Evolutionary conservation across 2,888 invertebrate species (phyloP), one percentile per base, ranked within the genome.

Genomic region (Cartodere bifasciata): DNA sequence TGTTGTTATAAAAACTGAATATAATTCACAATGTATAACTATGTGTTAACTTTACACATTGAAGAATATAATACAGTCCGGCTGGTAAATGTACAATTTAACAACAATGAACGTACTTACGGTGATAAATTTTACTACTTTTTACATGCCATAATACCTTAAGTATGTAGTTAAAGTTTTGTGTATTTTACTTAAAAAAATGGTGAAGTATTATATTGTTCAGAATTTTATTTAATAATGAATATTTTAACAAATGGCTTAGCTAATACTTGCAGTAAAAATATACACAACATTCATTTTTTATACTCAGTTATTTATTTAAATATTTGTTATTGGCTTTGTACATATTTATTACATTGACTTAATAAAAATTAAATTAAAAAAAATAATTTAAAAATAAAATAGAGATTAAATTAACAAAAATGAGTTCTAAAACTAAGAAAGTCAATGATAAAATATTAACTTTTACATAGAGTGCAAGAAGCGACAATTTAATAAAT

Each of bases 41-140:
- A 66, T 64, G 63, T 64, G 63, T 65, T 66, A 64, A 65, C 50
- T 53, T 47, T 47, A 66, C 65, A 64, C 65, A 68, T 63, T 63
- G 63, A 63, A n/a, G n/a, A 49, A 49, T 50, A 53, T 48, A 44
- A 55, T 56, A 57, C 55, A 57, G 49, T 51, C 49, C 48, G 48
- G 52, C 49, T 52, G 48, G 20, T 10, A 27, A 13, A n/a, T 27
- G 11, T 27, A 27, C 27, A 27, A 27, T 27, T 27, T 13, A n/a
- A 6, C 20, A 20, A 20, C 20, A 20, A 7, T 20, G 20, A n/a
- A 20, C n/a, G 20, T 20, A 7, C 6, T 7, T 20, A 20, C 7
- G 20, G 6, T 6, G n/a, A 20, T 20, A n/a, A 7, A 7, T 20
- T 20, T 20, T 7, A 20, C 7, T n/a, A 20, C 20, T 20, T 20